phyloP scores from a whole-genome alignment of 2,888 invertebrate genomes.

The Chymomyza fuscimana region DNA sequence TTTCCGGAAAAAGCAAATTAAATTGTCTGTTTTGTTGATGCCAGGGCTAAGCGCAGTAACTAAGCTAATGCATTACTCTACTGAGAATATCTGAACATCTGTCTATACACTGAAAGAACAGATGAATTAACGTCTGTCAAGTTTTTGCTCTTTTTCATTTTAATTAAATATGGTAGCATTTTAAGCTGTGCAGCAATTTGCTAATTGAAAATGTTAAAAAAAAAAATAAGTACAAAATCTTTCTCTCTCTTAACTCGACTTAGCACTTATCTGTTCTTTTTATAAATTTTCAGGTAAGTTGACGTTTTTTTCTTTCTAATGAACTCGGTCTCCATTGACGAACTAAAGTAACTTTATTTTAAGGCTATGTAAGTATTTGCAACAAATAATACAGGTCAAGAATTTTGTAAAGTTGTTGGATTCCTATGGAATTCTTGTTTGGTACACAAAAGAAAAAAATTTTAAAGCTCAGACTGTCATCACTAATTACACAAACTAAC shows the following conservation, averaged over 20 bases:
- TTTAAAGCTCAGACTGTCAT: too few relatives aligned
- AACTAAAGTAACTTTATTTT: too few relatives aligned
- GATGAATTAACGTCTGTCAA: neutral
- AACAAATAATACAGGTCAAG: too few relatives aligned
- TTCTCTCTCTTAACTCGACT: neutral
- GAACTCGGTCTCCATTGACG: neutral
- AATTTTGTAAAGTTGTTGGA: too few relatives aligned
- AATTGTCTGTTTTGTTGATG: slow-evolving; percentile 49
- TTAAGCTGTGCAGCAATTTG: neutral
- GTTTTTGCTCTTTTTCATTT: neutral
- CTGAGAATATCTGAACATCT: neutral
- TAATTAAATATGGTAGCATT: neutral
- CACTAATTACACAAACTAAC: too few relatives aligned
- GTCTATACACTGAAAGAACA: neutral
- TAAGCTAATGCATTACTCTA: neutral
- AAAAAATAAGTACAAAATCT: neutral
- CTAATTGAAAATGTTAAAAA: neutral
- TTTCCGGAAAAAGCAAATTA: slow-evolving; percentile 49
- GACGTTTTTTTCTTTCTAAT: neutral
- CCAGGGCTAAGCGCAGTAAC: neutral
- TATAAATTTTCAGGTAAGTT: neutral
- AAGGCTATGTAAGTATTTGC: neutral
- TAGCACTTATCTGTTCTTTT: neutral
- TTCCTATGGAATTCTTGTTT: too few relatives aligned
- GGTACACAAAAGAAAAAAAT: too few relatives aligned